Percentiles rank a stretch among this genome's conserved stretches.
Evolutionary conservation across 2,113 vertebrate genomes (phyloP).

Genomic region (Donacobius atricapilla): DNA sequence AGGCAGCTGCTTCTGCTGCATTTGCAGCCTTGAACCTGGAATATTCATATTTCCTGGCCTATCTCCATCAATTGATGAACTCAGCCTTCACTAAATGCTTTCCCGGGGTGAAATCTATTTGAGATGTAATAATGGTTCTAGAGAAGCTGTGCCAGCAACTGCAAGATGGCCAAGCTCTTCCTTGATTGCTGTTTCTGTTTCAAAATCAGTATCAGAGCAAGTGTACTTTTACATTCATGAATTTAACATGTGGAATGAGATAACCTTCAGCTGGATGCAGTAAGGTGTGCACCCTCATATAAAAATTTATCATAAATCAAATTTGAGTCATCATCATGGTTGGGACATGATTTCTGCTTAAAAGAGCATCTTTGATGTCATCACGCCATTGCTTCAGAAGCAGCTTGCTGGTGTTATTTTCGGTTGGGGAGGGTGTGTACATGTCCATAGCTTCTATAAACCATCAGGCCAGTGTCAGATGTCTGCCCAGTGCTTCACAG

Average conservation of each 20-base stretch:
- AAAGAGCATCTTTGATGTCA: not conserved
- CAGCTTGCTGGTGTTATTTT: not conserved
- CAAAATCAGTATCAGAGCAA: not conserved
- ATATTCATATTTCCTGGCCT: not conserved
- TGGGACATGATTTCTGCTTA: not conserved
- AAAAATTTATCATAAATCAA: not conserved
- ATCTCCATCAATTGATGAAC: not conserved
- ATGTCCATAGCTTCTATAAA: not conserved
- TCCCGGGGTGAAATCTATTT: not conserved
- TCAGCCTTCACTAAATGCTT: not conserved
- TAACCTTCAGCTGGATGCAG: not conserved
- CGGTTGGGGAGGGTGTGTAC: not conserved
- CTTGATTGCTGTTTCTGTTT: not conserved
- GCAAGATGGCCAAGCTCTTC: not conserved
- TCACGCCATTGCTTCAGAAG: not conserved
- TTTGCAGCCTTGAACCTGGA: not conserved
- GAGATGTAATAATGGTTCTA: not conserved
- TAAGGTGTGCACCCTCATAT: not conserved
- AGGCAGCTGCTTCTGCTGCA: not conserved
- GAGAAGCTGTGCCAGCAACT: not conserved
- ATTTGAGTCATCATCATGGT: not conserved
- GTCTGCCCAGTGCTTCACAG: not conserved
- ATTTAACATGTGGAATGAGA: not conserved
- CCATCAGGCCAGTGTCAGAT: not conserved
- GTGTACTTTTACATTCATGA: not conserved